A percentile compares a stretch with the other conserved stretches of the same genome.
phyloP scores from a whole-genome alignment of 2,888 invertebrate species.

The Yponomeuta sedellus region DNA sequence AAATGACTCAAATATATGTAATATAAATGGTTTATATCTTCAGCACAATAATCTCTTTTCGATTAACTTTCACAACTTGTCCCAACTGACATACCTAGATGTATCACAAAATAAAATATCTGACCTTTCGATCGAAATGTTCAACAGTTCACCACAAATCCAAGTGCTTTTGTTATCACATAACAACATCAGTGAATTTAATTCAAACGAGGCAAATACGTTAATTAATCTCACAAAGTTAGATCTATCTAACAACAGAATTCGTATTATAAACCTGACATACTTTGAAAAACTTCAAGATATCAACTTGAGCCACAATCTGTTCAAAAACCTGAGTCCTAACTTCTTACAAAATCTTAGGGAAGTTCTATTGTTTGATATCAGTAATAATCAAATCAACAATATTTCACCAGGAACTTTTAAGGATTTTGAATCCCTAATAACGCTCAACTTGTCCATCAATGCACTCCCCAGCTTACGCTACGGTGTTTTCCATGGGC shows the following conservation, averaged over 20 bases:
- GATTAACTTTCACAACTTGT: slow-evolving; percentile 18
- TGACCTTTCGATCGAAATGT: slow-evolving; percentile 23
- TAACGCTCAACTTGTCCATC: neutral
- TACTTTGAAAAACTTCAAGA: neutral
- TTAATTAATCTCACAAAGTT: neutral
- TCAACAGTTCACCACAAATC: slow-evolving; percentile 36
- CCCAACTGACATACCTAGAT: slow-evolving; percentile 22
- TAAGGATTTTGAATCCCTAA: neutral
- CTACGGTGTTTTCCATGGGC: neutral
- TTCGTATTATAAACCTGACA: neutral
- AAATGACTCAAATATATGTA: slow-evolving; percentile 32
- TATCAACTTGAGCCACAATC: neutral
- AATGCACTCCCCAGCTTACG: neutral
- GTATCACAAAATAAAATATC: slow-evolving; percentile 20
- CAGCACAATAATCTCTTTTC: slow-evolving; percentile 42
- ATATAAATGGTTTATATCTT: slow-evolving; percentile 49
- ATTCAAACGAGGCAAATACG: slow-evolving; percentile 40
- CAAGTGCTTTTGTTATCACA: slow-evolving; percentile 41
- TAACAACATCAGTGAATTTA: slow-evolving; percentile 48
- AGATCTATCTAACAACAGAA: neutral
- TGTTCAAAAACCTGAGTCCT: neutral
- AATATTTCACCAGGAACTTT: neutral
- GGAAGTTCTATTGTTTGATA: neutral
- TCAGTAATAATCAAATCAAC: neutral
- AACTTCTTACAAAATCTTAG: neutral